Base-by-base conservation (phyloP, 2,888 invertebrate species). In the Magallana nippona region DNA sequence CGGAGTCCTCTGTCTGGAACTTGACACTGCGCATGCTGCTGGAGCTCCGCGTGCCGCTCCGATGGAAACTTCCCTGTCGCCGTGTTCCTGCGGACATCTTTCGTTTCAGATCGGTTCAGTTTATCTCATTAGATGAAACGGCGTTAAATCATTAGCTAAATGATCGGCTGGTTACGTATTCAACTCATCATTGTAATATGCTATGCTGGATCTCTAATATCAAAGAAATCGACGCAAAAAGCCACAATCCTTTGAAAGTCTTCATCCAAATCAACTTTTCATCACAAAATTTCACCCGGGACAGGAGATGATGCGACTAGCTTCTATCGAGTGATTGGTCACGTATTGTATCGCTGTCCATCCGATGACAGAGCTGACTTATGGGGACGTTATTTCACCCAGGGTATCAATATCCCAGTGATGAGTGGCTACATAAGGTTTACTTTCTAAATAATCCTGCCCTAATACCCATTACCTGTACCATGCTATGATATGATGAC, bases 61-160 rank as follows among this genome's bases (percentile, higher is more conserved):
- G 57, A 22, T 71, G 82, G 62, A 71, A 79, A 58, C 71, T 82
- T 1, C 83, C 84, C 17, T 83, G 71, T 63, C 78, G 56, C 44
- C 82, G 79, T 5, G 79, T 82, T 32, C 82, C 82, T 11, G 85
- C 84, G 27, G 85, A 86, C 85, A 86, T 86, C 71, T 32, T 82
- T 44, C 44, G 44, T 44, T 44, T 44, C 44, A 44, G 44, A 44
- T 44, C 44, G 13, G 15, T 27, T 32, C 71, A 27, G 27, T 13
- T 27, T 71, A 5, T 44, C 44, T 44, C 44, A 44, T 44, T 44
- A 44, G 44, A 44, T 44, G 44, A 44, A 44, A 44, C 44, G 44
- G 5, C 5, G 5, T 44, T 44, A 44, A 44, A 44, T 44, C 44
- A 44, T 44, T 5, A 44, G 44, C 8, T 44, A 44, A 44, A 44